Evolutionary conservation across 2,113 vertebrate species (phyloP), one percentile per base, ranked within the genome.

Genomic region (Trinectes maculatus): DNA sequence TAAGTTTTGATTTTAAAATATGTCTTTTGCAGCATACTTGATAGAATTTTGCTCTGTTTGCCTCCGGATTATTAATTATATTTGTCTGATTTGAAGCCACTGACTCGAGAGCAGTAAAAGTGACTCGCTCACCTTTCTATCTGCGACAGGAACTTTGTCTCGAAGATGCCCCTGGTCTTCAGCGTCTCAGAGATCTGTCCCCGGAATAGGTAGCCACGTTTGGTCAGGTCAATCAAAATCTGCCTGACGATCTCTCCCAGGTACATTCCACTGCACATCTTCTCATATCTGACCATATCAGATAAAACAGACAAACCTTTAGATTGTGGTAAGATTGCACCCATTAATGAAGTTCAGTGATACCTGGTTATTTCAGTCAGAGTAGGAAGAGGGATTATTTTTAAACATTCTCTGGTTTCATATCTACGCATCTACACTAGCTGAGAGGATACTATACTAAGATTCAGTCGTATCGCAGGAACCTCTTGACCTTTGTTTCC

Each of bases 191-290:
- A 98, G 87, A 99, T 97, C 83, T 98, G 95, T 11, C 98, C 98
- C 49, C 97, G 90, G 92, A 99, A 99, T 37, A 99, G 95, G 90
- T 96, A 98, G 1, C 98, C 98, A 13, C 94, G 93, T 66, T 95
- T 97, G 77, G 98, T 99, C 88, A 99, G 92, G 86, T 99, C 97
- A 0, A 98, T 96, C 64, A 99, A 64, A 84, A 99, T 97, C 87
- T 99, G 98, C 49, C 98, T 92, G 56, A 99, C 98, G 1, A 99
- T 99, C 84, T 99, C 98, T 0, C 98, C 97, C 76, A 99, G 92
- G 94, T 99, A 99, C 98, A 99, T 98, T 0, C 98, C 98, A 0
- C 98, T 99, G 91, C 98, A 98, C 97, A 99, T 98, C 47, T 99
- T 99, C 92, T 99, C 98, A 8, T 93, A 99, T 79, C 98, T 99